A percentile compares a stretch with the other conserved stretches of the same genome.
Conservation (phyloP, 1,140 invertebrate genomes). For the Scaptomyza pallida region DNA sequence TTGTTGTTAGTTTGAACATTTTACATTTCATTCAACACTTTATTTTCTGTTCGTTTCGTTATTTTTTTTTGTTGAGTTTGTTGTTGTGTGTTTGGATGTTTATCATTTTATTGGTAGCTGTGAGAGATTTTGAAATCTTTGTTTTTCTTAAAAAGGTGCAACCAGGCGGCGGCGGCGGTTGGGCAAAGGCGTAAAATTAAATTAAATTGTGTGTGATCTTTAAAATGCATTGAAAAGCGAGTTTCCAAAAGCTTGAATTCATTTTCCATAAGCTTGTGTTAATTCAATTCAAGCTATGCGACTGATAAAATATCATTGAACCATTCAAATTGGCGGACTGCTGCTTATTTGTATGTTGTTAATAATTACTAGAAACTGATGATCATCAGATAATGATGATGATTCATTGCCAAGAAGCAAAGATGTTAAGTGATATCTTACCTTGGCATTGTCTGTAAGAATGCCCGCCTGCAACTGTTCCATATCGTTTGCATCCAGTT, state of each 20-base stretch:
- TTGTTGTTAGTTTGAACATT: conserved; percentile 26
- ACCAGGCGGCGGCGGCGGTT: background rate
- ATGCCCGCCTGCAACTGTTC: conserved; percentile 53
- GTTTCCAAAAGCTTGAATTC: background rate
- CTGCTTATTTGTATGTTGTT: conserved; percentile 1
- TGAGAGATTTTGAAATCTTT: conserved; percentile 31
- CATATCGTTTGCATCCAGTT: conserved; percentile 35
- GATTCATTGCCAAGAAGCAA: conserved; percentile 7
- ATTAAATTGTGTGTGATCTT: conserved; percentile 48
- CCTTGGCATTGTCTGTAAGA: conserved; percentile 75
- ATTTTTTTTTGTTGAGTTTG: conserved; percentile 10
- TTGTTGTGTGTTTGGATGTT: background rate
- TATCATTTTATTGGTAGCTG: background rate
- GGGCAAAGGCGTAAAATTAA: conserved; percentile 50
- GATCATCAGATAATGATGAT: background rate
- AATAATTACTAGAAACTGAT: background rate
- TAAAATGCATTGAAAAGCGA: conserved; percentile 19
- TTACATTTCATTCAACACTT: conserved; percentile 36
- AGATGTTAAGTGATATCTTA: conserved; percentile 23
- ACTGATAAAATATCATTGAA: conserved; percentile 26
- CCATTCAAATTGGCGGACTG: background rate
- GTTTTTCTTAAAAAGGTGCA: conserved; percentile 30
- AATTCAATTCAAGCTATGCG: conserved; percentile 3
- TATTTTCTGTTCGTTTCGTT: conserved; percentile 15
- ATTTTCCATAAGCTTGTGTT: conserved; percentile 25